phyloP scores from a whole-genome alignment of 2,888 invertebrate species.

The Eupithecia abbreviata region DNA sequence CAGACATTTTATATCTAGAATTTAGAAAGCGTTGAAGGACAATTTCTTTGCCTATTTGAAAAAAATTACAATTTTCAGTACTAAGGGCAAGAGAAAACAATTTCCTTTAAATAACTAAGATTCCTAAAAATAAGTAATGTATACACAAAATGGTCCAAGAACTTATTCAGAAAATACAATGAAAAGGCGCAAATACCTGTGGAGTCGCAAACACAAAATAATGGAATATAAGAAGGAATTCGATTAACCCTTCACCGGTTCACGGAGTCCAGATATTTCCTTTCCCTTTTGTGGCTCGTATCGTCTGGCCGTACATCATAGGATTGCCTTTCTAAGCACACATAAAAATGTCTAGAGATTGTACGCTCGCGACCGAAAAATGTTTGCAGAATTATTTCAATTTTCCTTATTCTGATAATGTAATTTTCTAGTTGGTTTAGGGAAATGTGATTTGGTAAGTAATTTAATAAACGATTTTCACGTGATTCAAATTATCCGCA shows the following conservation, averaged over 20 bases:
- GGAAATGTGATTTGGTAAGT: slow-evolving; percentile 17
- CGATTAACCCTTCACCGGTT: slow-evolving; percentile 53
- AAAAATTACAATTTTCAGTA: too few relatives aligned
- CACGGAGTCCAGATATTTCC: slow-evolving; percentile 46
- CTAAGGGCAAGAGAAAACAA: neutral
- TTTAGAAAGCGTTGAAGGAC: neutral
- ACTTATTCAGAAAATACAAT: slow-evolving; percentile 11
- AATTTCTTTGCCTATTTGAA: neutral
- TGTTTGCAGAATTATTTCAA: slow-evolving; percentile 30
- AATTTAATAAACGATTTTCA: slow-evolving; percentile 17
- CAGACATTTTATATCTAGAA: neutral
- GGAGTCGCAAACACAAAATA: slow-evolving; percentile 42
- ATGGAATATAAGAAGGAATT: slow-evolving; percentile 49
- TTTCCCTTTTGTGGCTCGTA: slow-evolving; percentile 46
- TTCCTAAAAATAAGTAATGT: neutral
- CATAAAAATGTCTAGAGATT: slow-evolving; percentile 48
- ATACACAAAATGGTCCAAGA: neutral
- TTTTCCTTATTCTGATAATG: slow-evolving; percentile 24
- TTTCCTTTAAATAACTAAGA: neutral
- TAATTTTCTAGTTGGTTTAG: slow-evolving; percentile 29
- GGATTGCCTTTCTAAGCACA: slow-evolving; percentile 48
- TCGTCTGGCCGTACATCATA: slow-evolving; percentile 48
- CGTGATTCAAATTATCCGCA: neutral
- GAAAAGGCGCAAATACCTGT: slow-evolving; percentile 26
- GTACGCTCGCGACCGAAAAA: slow-evolving; percentile 38